These are phyloP conservation scores for Drosophila subobscura DNA, from an alignment of 1,140 invertebrate species.

Conservation along the genomic window DNA sequence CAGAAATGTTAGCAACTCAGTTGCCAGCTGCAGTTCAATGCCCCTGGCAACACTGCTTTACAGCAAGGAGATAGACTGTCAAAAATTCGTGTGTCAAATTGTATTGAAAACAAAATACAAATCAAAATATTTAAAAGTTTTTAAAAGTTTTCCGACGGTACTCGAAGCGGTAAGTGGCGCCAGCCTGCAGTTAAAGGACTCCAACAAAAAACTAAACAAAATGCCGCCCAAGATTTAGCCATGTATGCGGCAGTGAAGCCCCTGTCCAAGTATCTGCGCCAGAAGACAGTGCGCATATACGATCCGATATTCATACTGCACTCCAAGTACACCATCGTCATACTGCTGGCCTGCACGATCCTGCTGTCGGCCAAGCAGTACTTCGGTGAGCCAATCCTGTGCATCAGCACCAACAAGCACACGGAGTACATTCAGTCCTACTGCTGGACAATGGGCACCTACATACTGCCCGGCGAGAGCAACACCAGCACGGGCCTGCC, in stretches of 20 bases:
- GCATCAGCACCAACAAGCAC: constrained; percentile 85
- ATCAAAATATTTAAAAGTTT: no score
- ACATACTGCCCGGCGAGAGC: constrained; percentile 83
- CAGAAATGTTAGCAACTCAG: no score
- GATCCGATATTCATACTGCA: constrained; percentile 88
- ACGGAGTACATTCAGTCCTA: constrained; percentile 88
- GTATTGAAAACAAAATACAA: no score
- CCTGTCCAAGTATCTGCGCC: constrained; percentile 84
- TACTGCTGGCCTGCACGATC: constrained; percentile 87
- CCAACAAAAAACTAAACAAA: not conserved
- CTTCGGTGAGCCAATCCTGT: constrained; percentile 89
- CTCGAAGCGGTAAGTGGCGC: no score
- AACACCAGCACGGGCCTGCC: not conserved
- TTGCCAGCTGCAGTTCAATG: no score
- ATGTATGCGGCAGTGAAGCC: constrained; percentile 72
- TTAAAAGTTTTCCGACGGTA: no score
- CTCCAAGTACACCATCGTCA: constrained; percentile 88
- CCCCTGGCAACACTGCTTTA: no score
- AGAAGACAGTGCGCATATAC: constrained; percentile 86
- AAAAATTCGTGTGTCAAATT: no score
- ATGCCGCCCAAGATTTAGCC: not conserved
- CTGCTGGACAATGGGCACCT: constrained; percentile 92
- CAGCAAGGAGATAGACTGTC: no score
- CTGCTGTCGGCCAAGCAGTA: constrained; percentile 88
- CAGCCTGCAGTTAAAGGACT: no score